Base-by-base conservation (phyloP, 2,113 vertebrate species). In the Anguilla japonica region DNA sequence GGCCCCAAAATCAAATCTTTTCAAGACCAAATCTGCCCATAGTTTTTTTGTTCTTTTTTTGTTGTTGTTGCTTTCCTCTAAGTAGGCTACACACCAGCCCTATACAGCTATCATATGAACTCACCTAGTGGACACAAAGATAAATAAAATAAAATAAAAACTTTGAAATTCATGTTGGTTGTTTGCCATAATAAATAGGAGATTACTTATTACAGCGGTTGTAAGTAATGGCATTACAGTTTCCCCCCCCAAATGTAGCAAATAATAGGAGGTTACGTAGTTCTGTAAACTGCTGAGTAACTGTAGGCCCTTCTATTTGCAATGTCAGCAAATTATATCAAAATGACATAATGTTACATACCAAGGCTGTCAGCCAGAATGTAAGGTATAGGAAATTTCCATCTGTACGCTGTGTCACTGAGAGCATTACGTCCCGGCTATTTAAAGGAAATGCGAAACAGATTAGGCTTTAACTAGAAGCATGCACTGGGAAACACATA, bases 371-470 rank as follows among this genome's bases (percentile, higher is more conserved):
- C 97, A 71, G 96, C 94, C 89, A 98, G 93, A 89, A 99, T 97
- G 89, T 98, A 99, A 0, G 97, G 97, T 88, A 99, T 92, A 0
- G 98, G 98, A 53, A 98, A 96, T 81, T 93, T 96, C 97, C 97
- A 98, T 87, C 96, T 95, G 92, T 91, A 92, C 1, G 0, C 79
- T 16, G 95, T 93, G 86, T 97, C 22, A 88, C 91, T 92, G 79
- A 98, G 60, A 41, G 91, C 97, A 89, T 97, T 97, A 43, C 92
- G 93, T 41, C 92, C 93, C 8, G 89, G 84, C 94, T 95, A 40
- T 91, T 89, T 89, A 89, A 20, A 67, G 18, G 20, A 90, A 91
- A 93, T 2, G 84, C 79, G 1, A 75, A n/a, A 50, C 79, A 85
- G 87, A 84, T 15, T 40, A 60, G 15, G 34, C 78, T 41, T 80